Percentiles rank a stretch among this genome's conserved stretches.
Evolutionary conservation across 2,888 invertebrate genomes (phyloP).

Genomic region (Dynastes hyllus): DNA sequence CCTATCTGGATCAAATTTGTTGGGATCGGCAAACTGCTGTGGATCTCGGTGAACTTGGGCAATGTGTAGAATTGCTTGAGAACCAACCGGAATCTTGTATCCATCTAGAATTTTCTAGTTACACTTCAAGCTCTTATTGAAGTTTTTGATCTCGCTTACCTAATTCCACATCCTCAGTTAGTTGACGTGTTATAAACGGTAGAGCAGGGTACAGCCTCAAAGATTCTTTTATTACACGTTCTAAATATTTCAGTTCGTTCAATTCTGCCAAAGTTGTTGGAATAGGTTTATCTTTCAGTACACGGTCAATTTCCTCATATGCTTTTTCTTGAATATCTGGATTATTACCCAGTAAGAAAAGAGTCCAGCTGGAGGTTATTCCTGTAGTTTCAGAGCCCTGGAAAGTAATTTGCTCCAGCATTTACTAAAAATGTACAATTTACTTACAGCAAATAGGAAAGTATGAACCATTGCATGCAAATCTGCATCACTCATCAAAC

Average conservation of each 20-base stretch:
- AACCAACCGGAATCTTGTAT: slow-evolving; percentile 43
- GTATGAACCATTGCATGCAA: slow-evolving; percentile 69
- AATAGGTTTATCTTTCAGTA: slow-evolving; percentile 69
- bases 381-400: slow-evolving; percentile 65
- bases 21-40: slow-evolving; percentile 40
- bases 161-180: slow-evolving; percentile 75
- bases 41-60: slow-evolving; percentile 37
- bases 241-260: slow-evolving; percentile 78
- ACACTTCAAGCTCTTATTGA: too few species aligned
- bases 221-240: slow-evolving; percentile 81
- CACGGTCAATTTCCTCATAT: slow-evolving; percentile 71
- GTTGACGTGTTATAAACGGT: slow-evolving; percentile 76
- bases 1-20: slow-evolving; percentile 47
- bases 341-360: slow-evolving; percentile 62
- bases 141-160: slow-evolving; percentile 67
- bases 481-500: slow-evolving; percentile 60
- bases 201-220: slow-evolving; percentile 80
- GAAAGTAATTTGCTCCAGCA: slow-evolving; percentile 55
- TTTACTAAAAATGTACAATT: too few species aligned
- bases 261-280: slow-evolving; percentile 73
- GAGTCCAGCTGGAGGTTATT: slow-evolving; percentile 63
- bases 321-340: slow-evolving; percentile 69
- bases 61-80: slow-evolving; percentile 40
- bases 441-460: slow-evolving; percentile 58
- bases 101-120: slow-evolving; percentile 54